Conservation (phyloP, 2,113 vertebrate species). For the Andinoacara biseriatus region DNA sequence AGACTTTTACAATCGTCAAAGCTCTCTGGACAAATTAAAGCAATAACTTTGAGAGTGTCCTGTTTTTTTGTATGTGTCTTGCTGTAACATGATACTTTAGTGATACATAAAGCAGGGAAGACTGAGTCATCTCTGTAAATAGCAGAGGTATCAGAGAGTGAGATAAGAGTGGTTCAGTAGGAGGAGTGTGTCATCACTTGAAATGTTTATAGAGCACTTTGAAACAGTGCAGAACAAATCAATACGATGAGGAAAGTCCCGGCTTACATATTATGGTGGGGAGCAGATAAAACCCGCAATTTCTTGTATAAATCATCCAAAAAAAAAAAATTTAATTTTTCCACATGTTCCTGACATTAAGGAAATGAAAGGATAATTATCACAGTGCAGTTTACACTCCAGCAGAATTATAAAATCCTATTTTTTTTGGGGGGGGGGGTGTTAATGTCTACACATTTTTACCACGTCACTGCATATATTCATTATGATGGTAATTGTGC, state of each 20-base stretch:
- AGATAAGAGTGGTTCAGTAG: conserved; percentile 15
- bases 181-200: conserved; percentile 8
- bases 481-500: no score
- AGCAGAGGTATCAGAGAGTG: background rate
- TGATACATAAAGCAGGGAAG: background rate
- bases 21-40: background rate
- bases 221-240: background rate
- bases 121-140: conserved; percentile 35
- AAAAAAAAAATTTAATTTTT: background rate
- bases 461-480: no score
- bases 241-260: background rate
- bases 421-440: no score
- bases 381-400: no score
- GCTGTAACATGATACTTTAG: background rate
- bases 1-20: background rate
- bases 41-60: background rate
- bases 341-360: no score
- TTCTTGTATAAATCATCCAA: background rate
- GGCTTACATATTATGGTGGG: background rate
- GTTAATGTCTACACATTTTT: no score
- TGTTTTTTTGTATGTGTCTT: background rate
- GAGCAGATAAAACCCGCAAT: background rate
- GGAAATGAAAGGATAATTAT: no score
- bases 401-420: no score
- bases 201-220: background rate